Evolutionary conservation across 2,113 vertebrate genomes (phyloP).

Genomic region (Rattus rattus): DNA sequence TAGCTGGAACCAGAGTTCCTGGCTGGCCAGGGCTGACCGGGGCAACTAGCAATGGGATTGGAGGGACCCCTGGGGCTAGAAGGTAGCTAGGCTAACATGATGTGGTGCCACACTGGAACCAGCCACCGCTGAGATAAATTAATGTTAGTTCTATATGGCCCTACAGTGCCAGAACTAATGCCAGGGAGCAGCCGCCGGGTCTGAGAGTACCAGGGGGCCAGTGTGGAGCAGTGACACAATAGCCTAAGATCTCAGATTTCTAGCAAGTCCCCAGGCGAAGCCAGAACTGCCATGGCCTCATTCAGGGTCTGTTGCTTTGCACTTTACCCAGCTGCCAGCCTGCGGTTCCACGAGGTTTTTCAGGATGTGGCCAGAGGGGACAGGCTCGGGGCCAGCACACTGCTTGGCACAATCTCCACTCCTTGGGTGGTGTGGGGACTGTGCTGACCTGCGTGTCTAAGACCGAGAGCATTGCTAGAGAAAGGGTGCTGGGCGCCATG

Average conservation of each 20-base stretch:
- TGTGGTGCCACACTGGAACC: too few relatives aligned
- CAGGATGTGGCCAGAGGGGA: background rate
- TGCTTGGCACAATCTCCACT: background rate
- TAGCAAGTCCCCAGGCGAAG: background rate
- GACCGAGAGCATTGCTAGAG: background rate
- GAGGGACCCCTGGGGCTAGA: too few relatives aligned
- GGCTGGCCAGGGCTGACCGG: too few relatives aligned
- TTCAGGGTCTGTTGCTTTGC: background rate
- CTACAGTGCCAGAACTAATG: too few relatives aligned
- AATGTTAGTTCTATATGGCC: too few relatives aligned
- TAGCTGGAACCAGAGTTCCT: too few relatives aligned
- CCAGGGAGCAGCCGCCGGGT: too few relatives aligned
- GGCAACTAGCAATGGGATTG: too few relatives aligned
- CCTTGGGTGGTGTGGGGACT: background rate
- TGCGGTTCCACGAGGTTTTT: background rate
- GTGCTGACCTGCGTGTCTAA: rapidly evolving
- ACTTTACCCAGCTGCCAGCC: background rate
- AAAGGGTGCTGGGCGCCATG: background rate
- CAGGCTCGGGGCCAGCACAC: background rate
- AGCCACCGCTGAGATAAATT: too few relatives aligned
- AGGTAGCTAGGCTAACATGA: too few relatives aligned
- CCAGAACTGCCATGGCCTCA: background rate
- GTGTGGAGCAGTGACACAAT: too few relatives aligned
- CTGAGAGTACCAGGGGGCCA: too few relatives aligned
- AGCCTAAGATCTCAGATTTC: background rate